phyloP scores from a whole-genome alignment of 2,113 vertebrate genomes.

The Rhinoderma darwinii region DNA sequence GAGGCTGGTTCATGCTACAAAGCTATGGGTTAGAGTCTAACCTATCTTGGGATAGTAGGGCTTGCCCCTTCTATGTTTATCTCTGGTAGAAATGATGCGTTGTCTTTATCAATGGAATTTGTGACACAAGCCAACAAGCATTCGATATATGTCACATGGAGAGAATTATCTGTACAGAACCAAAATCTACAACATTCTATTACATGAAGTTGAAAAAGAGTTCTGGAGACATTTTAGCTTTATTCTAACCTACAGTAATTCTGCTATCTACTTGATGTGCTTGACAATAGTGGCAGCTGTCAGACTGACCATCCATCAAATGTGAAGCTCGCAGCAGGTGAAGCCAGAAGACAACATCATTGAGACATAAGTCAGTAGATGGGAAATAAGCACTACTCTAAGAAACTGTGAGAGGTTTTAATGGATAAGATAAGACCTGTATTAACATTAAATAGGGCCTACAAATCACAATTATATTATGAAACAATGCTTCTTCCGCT shows the following conservation, averaged over 20 bases:
- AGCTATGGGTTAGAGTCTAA: neutral
- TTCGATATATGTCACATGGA: neutral
- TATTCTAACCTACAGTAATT: conserved; percentile 9
- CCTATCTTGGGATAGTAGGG: neutral
- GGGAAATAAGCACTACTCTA: neutral
- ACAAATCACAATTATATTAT: neutral
- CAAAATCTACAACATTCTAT: neutral
- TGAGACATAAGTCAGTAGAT: conserved; percentile 11
- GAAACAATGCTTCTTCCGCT: neutral
- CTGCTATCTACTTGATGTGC: conserved; percentile 10
- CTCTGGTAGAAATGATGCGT: neutral
- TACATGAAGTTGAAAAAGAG: neutral
- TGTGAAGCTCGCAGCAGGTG: conserved; percentile 43
- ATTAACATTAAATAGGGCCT: neutral
- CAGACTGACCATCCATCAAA: conserved; percentile 37
- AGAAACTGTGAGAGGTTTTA: neutral
- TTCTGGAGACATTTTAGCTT: neutral
- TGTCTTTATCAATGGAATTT: neutral
- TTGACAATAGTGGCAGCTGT: conserved; percentile 35
- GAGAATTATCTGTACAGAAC: neutral
- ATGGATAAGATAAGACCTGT: neutral
- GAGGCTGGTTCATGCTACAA: neutral
- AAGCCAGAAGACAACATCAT: conserved; percentile 29
- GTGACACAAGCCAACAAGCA: no score
- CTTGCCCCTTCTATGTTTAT: neutral